These are phyloP conservation scores for Helicoverpa zea DNA, from an alignment of 1,140 invertebrate genomes.

Conservation along the genomic window DNA sequence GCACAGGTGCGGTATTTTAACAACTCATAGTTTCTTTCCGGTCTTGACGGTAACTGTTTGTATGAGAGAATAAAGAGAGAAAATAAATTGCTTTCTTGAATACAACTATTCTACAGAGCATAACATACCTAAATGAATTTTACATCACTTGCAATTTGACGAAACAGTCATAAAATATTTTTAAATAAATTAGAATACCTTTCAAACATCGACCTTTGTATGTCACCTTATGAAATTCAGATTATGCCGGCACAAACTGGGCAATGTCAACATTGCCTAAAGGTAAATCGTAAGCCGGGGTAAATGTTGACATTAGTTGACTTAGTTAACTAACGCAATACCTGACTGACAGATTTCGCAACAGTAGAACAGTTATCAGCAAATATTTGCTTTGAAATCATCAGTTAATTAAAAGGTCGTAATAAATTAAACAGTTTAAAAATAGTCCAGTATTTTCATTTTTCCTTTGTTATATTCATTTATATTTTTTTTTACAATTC, in stretches of 20 bases:
- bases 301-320: constrained; percentile 12
- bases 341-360: background rate
- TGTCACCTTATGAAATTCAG: too few species aligned
- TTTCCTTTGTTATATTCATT: too few species aligned
- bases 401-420: too few species aligned
- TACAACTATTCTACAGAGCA: background rate
- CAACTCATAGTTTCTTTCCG: background rate
- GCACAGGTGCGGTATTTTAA: background rate
- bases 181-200: too few species aligned
- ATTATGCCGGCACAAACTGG: background rate
- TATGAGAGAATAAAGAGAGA: background rate
- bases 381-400: too few species aligned
- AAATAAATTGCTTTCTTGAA: background rate
- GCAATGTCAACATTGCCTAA: constrained; percentile 3
- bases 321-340: background rate
- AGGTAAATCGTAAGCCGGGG: background rate
- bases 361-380: background rate
- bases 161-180: too few species aligned
- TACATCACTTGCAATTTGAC: too few species aligned
- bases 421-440: too few species aligned
- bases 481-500: too few species aligned
- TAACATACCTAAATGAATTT: too few species aligned
- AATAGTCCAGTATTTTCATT: too few species aligned
- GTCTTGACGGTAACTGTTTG: background rate
- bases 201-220: too few species aligned